Evolutionary conservation across 2,113 vertebrate species (phyloP).

Genomic region (Rynchops niger): DNA sequence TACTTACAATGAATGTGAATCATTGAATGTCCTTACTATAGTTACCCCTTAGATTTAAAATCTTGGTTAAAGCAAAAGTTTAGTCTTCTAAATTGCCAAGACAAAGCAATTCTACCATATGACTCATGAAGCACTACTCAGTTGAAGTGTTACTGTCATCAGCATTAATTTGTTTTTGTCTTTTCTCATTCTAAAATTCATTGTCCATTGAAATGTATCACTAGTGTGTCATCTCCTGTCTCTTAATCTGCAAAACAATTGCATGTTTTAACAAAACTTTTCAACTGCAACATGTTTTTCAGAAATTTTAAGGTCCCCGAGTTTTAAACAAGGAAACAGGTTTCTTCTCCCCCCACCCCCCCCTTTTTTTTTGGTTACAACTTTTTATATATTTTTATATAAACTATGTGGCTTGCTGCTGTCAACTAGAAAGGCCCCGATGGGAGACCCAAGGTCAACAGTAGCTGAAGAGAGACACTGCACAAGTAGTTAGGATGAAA

Average conservation of each 20-base stretch:
- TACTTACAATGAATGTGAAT: constrained; percentile 2
- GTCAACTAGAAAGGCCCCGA: background rate
- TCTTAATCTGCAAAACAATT: background rate
- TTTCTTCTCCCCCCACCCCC: background rate
- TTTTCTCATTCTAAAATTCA: background rate
- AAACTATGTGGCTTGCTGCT: background rate
- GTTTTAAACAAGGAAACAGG: background rate
- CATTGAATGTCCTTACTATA: background rate
- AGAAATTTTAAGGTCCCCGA: background rate
- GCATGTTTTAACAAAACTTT: background rate
- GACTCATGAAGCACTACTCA: background rate
- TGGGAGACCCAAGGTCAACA: constrained; percentile 34
- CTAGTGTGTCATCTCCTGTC: background rate
- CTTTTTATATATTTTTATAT: background rate
- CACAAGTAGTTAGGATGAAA: constrained; percentile 53
- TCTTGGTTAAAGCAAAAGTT: background rate
- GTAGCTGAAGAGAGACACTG: background rate
- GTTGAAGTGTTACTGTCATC: background rate
- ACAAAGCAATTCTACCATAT: background rate
- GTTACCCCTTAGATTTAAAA: background rate
- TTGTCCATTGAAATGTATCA: background rate
- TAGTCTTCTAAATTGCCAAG: background rate
- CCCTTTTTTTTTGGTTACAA: background rate
- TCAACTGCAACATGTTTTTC: background rate
- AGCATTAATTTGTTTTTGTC: background rate